phyloP scores from a whole-genome alignment of 2,113 vertebrate species.

The Embiotoca jacksoni region DNA sequence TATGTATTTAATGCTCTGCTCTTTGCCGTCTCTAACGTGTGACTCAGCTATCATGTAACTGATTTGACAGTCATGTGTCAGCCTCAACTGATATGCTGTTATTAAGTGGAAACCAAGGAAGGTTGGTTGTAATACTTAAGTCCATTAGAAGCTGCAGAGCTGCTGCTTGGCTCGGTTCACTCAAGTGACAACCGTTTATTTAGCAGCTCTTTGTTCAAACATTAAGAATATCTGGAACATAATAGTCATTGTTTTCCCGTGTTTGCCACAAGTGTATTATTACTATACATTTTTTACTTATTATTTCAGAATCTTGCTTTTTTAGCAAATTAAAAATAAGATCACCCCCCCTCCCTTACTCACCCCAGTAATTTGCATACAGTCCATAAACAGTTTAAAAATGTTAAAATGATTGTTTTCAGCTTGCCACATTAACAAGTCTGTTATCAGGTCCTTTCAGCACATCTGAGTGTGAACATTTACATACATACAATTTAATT shows the following conservation, averaged over 20 bases:
- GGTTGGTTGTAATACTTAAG: background rate
- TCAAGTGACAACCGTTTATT: background rate
- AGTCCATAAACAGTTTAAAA: background rate
- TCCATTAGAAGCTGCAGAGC: background rate
- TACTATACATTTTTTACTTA: background rate
- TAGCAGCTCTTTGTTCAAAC: background rate
- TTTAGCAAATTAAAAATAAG: no score
- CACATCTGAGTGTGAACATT: conserved; percentile 14
- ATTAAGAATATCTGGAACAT: background rate
- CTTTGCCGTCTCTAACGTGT: background rate
- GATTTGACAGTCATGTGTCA: conserved; percentile 34
- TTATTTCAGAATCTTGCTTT: background rate
- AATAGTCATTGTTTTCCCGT: background rate
- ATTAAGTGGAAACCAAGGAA: background rate
- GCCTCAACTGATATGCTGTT: conserved; percentile 13
- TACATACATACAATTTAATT: conserved; percentile 36
- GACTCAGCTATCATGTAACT: background rate
- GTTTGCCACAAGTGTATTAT: background rate
- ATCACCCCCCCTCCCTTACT: background rate
- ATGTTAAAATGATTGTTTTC: background rate
- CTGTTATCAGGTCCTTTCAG: conserved; percentile 12
- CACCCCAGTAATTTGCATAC: background rate
- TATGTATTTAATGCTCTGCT: background rate
- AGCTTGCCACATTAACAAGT: background rate
- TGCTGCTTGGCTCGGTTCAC: background rate